Conservation (phyloP, 2,797 vertebrate genomes). For the Thunnus albacares region DNA sequence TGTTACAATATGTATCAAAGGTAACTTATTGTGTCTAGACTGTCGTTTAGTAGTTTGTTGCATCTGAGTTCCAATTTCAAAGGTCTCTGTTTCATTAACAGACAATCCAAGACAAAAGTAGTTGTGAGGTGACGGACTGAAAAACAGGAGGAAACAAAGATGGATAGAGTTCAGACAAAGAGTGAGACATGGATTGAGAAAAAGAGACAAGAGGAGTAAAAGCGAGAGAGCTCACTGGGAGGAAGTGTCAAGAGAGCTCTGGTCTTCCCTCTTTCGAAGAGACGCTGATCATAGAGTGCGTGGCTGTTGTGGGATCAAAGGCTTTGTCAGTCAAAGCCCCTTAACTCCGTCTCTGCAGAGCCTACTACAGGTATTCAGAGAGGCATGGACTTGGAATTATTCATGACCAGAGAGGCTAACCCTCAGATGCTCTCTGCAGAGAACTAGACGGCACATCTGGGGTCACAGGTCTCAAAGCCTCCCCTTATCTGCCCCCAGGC, state of each 20-base stretch:
- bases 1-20: too few species aligned
- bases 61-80: slow-evolving; percentile 4
- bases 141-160: slow-evolving; percentile 5
- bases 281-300: slow-evolving; percentile 77
- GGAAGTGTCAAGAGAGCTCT: slow-evolving; percentile 55
- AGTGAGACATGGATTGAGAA: slow-evolving; percentile 11
- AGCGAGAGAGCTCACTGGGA: slow-evolving; percentile 48
- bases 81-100: background rate
- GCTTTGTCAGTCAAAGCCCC: slow-evolving; percentile 85
- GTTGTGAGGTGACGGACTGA: background rate
- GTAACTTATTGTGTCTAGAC: background rate
- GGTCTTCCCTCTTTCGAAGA: slow-evolving; percentile 58
- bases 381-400: slow-evolving; percentile 77
- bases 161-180: slow-evolving; percentile 26
- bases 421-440: slow-evolving; percentile 57
- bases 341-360: slow-evolving; percentile 73
- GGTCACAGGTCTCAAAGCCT: slow-evolving; percentile 72
- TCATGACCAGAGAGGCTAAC: slow-evolving; percentile 71
- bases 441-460: slow-evolving; percentile 53
- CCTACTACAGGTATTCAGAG: slow-evolving; percentile 72
- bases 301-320: slow-evolving; percentile 82
- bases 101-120: background rate
- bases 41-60: background rate
- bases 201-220: slow-evolving; percentile 21
- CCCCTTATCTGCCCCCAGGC: slow-evolving; percentile 65